Evolutionary conservation across 2,797 vertebrate species (phyloP).

Genomic region (Paratrypauchen microcephalus): DNA sequence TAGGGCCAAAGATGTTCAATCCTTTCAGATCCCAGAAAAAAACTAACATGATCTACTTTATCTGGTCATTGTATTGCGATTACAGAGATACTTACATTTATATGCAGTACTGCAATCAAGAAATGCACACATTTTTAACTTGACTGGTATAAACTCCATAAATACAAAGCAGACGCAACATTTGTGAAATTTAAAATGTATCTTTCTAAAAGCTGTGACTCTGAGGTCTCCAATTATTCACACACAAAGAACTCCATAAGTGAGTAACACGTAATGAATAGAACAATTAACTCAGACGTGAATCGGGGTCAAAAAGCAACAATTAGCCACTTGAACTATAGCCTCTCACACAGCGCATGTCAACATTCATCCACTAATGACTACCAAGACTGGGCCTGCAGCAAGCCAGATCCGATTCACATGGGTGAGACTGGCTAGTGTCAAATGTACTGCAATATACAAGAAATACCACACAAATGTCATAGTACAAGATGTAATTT

Average conservation of each 20-base stretch:
- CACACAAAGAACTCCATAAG: slow-evolving; percentile 18
- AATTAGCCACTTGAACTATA: slow-evolving; percentile 57
- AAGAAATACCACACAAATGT: slow-evolving; percentile 2
- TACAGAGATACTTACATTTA: no score
- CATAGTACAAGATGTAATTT: background rate
- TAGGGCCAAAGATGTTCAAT: no score
- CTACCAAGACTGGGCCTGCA: slow-evolving; percentile 31
- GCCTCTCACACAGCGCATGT: slow-evolving; percentile 36
- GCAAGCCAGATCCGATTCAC: slow-evolving; percentile 19
- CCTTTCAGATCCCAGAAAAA: no score
- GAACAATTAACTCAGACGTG: slow-evolving; percentile 56
- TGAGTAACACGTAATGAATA: slow-evolving; percentile 50
- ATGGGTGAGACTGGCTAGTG: slow-evolving; percentile 1
- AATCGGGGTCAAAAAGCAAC: slow-evolving; percentile 53
- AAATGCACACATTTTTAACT: no score
- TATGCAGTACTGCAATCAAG: no score
- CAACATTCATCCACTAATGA: slow-evolving; percentile 51
- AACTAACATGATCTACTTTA: no score
- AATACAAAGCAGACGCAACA: no score
- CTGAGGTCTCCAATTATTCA: slow-evolving; percentile 18
- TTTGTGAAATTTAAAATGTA: background rate
- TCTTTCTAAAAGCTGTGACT: slow-evolving; percentile 14
- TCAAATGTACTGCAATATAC: slow-evolving; percentile 1
- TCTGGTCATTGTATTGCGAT: no score
- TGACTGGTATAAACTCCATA: no score